These are phyloP conservation scores for Phyto melanocephala DNA, from an alignment of 2,888 invertebrate species.

Conservation along the genomic window DNA sequence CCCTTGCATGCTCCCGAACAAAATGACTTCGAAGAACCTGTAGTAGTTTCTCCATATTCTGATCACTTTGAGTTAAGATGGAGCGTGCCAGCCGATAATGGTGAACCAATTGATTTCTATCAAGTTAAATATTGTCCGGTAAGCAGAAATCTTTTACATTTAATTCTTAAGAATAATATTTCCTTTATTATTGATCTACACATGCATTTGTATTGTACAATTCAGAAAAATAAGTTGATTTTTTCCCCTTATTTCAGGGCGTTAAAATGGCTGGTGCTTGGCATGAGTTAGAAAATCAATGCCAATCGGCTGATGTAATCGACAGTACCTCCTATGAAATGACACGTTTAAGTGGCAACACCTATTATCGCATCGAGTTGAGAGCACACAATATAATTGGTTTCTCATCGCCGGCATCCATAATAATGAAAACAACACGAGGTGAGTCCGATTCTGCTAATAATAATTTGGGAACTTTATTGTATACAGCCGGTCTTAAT, in stretches of 20 bases:
- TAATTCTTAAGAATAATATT: too few relatives aligned
- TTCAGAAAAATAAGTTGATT: background rate
- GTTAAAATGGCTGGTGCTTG: conserved; percentile 85
- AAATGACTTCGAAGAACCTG: conserved; percentile 79
- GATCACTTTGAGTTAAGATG: conserved; percentile 90
- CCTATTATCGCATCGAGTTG: conserved; percentile 90
- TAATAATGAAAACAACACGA: conserved; percentile 90
- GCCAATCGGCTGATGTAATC: conserved; percentile 82
- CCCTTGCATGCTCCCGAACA: conserved; percentile 80
- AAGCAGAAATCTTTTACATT: conserved; percentile 75
- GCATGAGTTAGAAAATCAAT: conserved; percentile 81
- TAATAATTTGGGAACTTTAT: conserved; percentile 79
- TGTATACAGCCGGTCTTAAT: conserved; percentile 79
- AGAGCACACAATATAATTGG: conserved; percentile 93
- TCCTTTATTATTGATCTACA: too few relatives aligned
- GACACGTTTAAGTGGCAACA: conserved; percentile 85
- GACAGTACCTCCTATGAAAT: conserved; percentile 85
- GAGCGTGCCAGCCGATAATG: conserved; percentile 92
- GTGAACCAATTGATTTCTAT: conserved; percentile 91
- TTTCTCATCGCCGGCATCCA: conserved; percentile 86
- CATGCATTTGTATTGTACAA: too few relatives aligned
- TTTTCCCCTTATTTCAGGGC: conserved; percentile 79
- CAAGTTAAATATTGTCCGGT: conserved; percentile 90
- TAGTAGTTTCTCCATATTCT: conserved; percentile 83
- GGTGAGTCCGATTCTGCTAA: conserved; percentile 85